Conservation (phyloP, 53 echinoderm and acorn worm genomes). For the Temnopleurus reevesii region DNA sequence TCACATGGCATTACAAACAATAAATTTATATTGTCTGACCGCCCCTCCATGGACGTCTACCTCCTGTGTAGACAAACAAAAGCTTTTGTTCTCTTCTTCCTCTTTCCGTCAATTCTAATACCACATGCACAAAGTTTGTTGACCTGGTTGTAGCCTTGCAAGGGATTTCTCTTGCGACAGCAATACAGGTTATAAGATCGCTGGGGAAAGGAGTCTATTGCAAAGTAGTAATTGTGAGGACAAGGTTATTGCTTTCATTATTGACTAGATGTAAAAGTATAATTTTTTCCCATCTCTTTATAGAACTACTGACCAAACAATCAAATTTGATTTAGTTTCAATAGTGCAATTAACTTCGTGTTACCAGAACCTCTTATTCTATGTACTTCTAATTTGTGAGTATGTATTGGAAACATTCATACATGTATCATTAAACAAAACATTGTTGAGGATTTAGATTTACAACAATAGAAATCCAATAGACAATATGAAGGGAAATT, state of each 20-base stretch:
- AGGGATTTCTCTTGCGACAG: background rate
- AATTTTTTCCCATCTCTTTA: no score
- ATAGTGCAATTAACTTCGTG: no score
- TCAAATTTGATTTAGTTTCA: no score
- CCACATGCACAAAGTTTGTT: background rate
- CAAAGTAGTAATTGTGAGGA: background rate
- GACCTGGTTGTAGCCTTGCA: background rate
- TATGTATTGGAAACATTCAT: no score
- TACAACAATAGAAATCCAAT: no score
- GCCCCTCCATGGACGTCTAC: background rate
- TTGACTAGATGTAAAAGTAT: no score
- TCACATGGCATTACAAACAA: background rate
- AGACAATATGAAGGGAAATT: no score
- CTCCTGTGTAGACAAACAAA: background rate
- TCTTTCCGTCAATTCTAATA: background rate
- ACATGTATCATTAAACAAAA: no score
- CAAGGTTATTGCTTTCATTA: background rate
- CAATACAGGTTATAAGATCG: background rate
- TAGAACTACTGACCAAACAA: no score
- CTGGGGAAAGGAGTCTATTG: background rate
- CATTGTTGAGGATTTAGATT: no score
- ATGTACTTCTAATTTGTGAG: no score
- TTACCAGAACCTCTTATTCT: no score
- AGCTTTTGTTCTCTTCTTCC: background rate
- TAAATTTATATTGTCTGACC: background rate